Percentiles rank a stretch among this genome's conserved stretches.
phyloP scores from a whole-genome alignment of 2,113 vertebrate species.

The Rhinichthys klamathensis region DNA sequence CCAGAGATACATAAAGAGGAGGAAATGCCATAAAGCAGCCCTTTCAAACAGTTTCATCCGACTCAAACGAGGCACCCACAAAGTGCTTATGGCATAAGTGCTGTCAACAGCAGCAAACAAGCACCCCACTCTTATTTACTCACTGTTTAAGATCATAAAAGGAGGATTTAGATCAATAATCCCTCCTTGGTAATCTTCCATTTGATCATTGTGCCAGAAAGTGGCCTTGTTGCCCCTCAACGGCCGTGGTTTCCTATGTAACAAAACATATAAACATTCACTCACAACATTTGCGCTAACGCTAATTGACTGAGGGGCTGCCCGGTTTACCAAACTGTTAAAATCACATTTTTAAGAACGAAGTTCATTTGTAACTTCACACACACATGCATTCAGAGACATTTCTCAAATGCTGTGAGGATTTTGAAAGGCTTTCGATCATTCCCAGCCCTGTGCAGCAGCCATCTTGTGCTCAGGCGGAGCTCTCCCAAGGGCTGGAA shows the following conservation, averaged over 20 bases:
- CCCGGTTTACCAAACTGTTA: slow-evolving; percentile 12
- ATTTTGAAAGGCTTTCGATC: slow-evolving; percentile 4
- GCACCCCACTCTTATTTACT: slow-evolving; percentile 59
- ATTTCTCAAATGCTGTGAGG: background rate
- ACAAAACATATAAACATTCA: slow-evolving; percentile 52
- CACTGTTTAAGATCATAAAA: slow-evolving; percentile 68
- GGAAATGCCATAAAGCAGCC: slow-evolving; percentile 58
- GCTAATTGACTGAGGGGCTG: slow-evolving; percentile 19
- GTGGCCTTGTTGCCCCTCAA: slow-evolving; percentile 7
- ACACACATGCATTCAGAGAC: background rate
- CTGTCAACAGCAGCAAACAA: slow-evolving; percentile 66
- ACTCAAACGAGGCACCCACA: slow-evolving; percentile 42
- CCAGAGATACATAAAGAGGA: slow-evolving; percentile 58
- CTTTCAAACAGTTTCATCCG: slow-evolving; percentile 50
- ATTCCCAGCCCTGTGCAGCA: background rate
- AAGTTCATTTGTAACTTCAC: slow-evolving; percentile 16
- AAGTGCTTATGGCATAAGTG: slow-evolving; percentile 58
- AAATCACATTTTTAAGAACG: slow-evolving; percentile 4
- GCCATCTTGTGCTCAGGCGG: slow-evolving; percentile 48
- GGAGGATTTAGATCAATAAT: slow-evolving; percentile 61
- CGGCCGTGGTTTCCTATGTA: slow-evolving; percentile 31
- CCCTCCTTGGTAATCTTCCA: slow-evolving; percentile 61
- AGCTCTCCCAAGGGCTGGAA: slow-evolving; percentile 45
- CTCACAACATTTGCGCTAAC: slow-evolving; percentile 36
- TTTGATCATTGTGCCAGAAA: slow-evolving; percentile 58